Evolutionary conservation across 1,140 invertebrate genomes (phyloP), one percentile per base, ranked within the genome.

Genomic region (Diploscapter pachys): DNA sequence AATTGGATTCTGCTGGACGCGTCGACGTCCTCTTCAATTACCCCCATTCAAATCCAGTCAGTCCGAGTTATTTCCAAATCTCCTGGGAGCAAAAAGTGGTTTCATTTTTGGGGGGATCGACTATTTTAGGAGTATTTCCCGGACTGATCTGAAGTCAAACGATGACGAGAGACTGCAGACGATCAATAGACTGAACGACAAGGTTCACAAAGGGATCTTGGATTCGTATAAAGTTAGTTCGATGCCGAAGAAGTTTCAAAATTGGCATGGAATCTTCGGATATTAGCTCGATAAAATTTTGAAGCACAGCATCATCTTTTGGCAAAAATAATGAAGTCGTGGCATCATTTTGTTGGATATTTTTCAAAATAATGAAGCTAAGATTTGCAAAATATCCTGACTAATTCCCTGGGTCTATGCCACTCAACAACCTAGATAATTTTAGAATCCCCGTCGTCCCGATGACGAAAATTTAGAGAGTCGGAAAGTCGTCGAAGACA

Each of bases 1-100:
- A 68, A 68, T 48, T 68, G 66, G 66, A 68, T 68, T 9, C 66
- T 68, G 5, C 11, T 68, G 11, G 66, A 54, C n/a, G 48, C 66
- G 52, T 8, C 50, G n/a, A 55, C 66, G 52, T 68, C 66, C 9
- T 11, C 11, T 5, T n/a, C 66, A 68, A 68, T 55, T 68, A 55
- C 66, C 6, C 66, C 66, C 48, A 68, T 68, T 54, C 11, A 55
- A 6, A 48, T 68, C 31, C 31, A 31, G 31, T 31, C 31, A 31
- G 31, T 31, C 31, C 31, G 31, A 31, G 31, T 31, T 31, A 31
- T 31, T 31, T 1, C 31, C 31, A 31, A 31, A 31, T 31, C 31
- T 31, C 31, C 31, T 31, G 31, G 31, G 31, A 31, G 31, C 31
- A 31, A 31, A 31, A 1, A 0, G 31, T 31, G 31, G 31, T 31